Evolutionary conservation across 2,888 invertebrate genomes (phyloP).

Genomic region (Rosalia funebris): DNA sequence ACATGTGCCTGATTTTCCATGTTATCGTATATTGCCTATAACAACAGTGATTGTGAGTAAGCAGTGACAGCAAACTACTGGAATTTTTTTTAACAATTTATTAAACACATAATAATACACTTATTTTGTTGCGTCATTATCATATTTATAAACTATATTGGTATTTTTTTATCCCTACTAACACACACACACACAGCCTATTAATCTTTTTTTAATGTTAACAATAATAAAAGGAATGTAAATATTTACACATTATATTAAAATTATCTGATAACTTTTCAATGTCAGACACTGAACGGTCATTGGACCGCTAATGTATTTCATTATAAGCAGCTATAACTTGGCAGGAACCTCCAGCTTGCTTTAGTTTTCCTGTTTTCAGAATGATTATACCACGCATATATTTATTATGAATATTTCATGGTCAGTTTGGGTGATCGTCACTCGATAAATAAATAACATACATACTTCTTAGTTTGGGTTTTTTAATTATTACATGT

Average conservation of each 20-base stretch:
- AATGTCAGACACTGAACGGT: slow-evolving; percentile 55
- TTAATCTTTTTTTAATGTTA: slow-evolving; percentile 13
- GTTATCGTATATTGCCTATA: too few relatives aligned
- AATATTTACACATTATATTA: slow-evolving; percentile 25
- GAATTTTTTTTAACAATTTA: too few relatives aligned
- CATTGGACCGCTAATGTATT: slow-evolving; percentile 42
- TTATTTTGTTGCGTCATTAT: slow-evolving; percentile 8
- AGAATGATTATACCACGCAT: slow-evolving; percentile 3
- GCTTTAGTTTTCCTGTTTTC: slow-evolving; percentile 13
- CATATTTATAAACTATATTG: slow-evolving; percentile 12
- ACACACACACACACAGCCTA: slow-evolving; percentile 21
- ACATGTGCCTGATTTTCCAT: too few relatives aligned
- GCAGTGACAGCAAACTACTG: too few relatives aligned
- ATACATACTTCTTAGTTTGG: too few relatives aligned
- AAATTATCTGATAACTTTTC: slow-evolving; percentile 49
- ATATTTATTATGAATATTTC: neutral
- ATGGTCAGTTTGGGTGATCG: too few relatives aligned
- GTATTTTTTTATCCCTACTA: slow-evolving; percentile 20
- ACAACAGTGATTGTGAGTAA: too few relatives aligned
- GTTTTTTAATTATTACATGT: too few relatives aligned
- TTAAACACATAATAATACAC: too few relatives aligned
- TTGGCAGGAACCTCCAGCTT: slow-evolving; percentile 6
- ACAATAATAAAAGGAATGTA: slow-evolving; percentile 22
- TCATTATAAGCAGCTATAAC: slow-evolving; percentile 7
- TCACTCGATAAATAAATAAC: too few relatives aligned